phyloP scores from a whole-genome alignment of 2,797 vertebrate species.

The Meda fulgida region DNA sequence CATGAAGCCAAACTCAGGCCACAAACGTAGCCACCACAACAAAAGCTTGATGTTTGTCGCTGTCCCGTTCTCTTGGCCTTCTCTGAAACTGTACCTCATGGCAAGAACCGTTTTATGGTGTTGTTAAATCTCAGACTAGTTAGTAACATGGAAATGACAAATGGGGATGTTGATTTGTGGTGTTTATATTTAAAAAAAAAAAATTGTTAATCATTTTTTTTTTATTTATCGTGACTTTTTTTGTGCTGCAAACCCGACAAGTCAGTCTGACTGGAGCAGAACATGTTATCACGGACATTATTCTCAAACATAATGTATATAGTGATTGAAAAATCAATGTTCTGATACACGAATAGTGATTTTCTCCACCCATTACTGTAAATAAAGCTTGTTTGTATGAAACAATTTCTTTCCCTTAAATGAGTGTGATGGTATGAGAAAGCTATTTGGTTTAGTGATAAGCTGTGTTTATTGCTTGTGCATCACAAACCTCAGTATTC shows the following conservation, averaged over 20 bases:
- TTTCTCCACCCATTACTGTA: constrained; percentile 47
- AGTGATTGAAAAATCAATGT: constrained; percentile 39
- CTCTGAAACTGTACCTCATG: constrained; percentile 22
- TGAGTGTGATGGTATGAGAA: constrained; percentile 65
- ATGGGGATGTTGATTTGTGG: constrained; percentile 1
- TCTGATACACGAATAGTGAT: constrained; percentile 22
- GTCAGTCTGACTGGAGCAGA: constrained; percentile 58
- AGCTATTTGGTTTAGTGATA: constrained; percentile 63
- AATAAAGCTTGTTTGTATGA: constrained; percentile 55
- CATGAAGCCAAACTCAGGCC: constrained; percentile 29
- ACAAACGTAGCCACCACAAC: constrained; percentile 24
- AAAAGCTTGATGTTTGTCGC: constrained; percentile 15
- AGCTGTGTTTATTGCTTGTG: constrained; percentile 71
- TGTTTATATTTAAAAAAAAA: constrained; percentile 18
- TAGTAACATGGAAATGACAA: constrained; percentile 5
- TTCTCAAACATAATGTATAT: constrained; percentile 23
- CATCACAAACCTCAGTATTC: constrained; percentile 65
- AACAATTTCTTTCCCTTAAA: constrained; percentile 22
- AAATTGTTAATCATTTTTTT: constrained; percentile 28
- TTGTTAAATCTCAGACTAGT: not conserved
- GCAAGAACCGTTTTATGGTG: constrained; percentile 7
- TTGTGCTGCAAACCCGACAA: constrained; percentile 35
- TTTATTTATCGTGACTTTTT: constrained; percentile 54
- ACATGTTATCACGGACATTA: constrained; percentile 39
- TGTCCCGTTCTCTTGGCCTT: not conserved